These are phyloP conservation scores for Artibeus lituratus DNA, from an alignment of 2,797 vertebrate species.

Conservation along the genomic window DNA sequence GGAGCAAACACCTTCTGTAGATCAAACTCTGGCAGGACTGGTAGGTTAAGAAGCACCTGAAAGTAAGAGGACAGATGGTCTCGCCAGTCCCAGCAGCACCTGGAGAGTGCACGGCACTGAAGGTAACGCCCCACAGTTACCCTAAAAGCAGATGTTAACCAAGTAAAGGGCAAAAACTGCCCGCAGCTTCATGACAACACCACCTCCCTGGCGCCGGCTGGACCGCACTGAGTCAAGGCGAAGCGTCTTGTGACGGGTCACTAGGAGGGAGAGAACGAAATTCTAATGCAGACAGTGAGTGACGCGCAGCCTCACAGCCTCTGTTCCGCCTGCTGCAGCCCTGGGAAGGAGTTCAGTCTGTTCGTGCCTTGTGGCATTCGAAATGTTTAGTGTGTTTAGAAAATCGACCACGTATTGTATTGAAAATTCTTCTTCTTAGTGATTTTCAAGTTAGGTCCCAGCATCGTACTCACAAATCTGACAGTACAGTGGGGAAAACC, in stretches of 20 bases:
- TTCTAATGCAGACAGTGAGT: neutral
- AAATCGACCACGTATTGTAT: neutral
- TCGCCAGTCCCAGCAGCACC: neutral
- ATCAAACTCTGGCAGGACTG: slow-evolving; percentile 95
- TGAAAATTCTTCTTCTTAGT: neutral
- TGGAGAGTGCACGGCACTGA: neutral
- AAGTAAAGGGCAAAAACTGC: fast-evolving
- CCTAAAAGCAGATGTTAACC: neutral
- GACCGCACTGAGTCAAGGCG: fast-evolving
- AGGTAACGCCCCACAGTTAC: no score
- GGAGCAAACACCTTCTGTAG: slow-evolving; percentile 94
- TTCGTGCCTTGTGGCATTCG: neutral
- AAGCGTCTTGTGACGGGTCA: neutral
- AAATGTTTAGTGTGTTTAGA: neutral
- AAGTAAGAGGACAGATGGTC: slow-evolving; percentile 71
- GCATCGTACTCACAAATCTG: neutral
- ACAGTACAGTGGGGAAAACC: neutral
- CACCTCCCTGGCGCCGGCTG: neutral
- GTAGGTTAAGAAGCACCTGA: slow-evolving; percentile 96
- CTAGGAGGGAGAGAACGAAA: fast-evolving
- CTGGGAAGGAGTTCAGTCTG: neutral
- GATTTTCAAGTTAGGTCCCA: neutral
- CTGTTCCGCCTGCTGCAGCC: neutral
- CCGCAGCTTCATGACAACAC: neutral
- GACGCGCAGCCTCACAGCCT: neutral